phyloP scores from a whole-genome alignment of 2,888 invertebrate genomes.

The Pachymerium ferrugineum region DNA sequence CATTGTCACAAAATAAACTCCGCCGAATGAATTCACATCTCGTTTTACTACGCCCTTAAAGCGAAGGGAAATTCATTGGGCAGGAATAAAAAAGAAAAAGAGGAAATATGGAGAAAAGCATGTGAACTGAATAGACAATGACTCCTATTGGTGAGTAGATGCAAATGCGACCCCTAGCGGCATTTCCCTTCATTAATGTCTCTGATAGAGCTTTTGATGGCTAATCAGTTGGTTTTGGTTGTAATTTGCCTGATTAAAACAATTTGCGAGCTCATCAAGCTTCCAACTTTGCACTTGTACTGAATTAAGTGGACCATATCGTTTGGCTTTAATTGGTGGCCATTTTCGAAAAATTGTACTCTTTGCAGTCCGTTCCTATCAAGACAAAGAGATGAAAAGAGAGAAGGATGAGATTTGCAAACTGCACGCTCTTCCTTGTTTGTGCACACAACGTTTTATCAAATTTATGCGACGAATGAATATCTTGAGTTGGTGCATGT shows the following conservation, averaged over 20 bases:
- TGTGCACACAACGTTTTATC: background rate
- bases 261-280: conserved; percentile 4
- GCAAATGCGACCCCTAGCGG: background rate
- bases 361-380: background rate
- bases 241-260: conserved; percentile 8
- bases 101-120: background rate
- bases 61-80: too few species aligned
- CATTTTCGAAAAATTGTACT: background rate
- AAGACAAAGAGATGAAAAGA: background rate
- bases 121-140: background rate
- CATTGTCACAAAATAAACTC: background rate
- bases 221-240: conserved; percentile 13
- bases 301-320: conserved; percentile 8
- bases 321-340: background rate
- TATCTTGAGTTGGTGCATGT: background rate
- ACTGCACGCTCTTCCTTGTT: background rate
- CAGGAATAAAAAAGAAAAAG: too few species aligned
- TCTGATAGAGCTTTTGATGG: background rate
- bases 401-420: background rate
- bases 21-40: background rate
- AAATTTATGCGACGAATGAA: background rate
- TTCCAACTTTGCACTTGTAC: too few species aligned
- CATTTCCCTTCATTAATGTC: background rate
- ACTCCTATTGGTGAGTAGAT: background rate
- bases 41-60: background rate